Conservation (phyloP, 2,113 vertebrate species). For the Willisornis vidua region DNA sequence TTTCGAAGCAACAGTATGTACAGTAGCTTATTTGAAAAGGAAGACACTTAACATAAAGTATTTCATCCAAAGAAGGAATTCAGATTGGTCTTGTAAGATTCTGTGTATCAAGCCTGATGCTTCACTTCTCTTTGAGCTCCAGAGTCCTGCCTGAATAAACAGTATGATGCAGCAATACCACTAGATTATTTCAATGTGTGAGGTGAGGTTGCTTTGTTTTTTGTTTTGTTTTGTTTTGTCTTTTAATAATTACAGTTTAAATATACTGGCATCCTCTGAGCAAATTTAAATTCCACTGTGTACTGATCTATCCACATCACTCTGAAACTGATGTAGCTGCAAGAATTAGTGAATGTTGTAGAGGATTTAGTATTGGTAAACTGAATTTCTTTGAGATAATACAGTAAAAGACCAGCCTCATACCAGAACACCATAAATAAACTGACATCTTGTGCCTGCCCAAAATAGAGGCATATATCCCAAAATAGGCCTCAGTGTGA, state of each 20-base stretch:
- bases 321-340: background rate
- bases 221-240: background rate
- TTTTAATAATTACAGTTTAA: background rate
- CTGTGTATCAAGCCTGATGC: background rate
- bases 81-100: background rate
- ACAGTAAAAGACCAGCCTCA: background rate
- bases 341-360: background rate
- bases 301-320: background rate
- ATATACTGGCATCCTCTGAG: background rate
- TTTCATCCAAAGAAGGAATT: background rate
- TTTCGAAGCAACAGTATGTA: background rate
- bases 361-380: background rate
- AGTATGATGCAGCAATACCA: background rate
- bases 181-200: background rate
- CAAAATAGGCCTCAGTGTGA: background rate
- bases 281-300: background rate
- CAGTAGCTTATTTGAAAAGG: background rate
- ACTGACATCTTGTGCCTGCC: background rate
- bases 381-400: background rate
- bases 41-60: background rate
- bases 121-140: background rate
- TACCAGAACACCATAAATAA: background rate
- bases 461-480: background rate
- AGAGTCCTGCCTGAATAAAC: background rate
- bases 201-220: fast-evolving